Percentiles rank a stretch among this genome's conserved stretches.
phyloP scores from a whole-genome alignment of 2,113 vertebrate genomes.

The Pholis gunnellus region DNA sequence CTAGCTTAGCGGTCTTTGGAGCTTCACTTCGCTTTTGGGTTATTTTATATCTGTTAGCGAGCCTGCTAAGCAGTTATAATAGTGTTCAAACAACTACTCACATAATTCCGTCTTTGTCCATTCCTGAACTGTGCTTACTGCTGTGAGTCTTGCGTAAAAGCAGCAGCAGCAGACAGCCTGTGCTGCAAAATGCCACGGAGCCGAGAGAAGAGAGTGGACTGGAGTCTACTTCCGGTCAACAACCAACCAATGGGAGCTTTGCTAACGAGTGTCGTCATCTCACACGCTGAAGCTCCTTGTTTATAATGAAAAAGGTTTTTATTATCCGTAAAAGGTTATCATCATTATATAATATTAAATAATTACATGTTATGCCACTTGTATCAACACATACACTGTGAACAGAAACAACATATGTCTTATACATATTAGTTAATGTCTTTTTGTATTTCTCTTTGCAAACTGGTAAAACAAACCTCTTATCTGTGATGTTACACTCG shows the following conservation, averaged over 20 bases:
- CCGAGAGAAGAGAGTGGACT: slow-evolving; percentile 64
- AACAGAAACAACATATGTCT: background rate
- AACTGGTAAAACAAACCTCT: slow-evolving; percentile 12
- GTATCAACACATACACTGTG: background rate
- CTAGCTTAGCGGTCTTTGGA: slow-evolving; percentile 31
- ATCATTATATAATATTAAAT: too few species aligned
- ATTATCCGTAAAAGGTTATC: background rate
- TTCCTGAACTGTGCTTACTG: background rate
- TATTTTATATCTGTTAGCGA: background rate
- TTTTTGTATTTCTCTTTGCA: background rate
- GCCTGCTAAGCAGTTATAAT: too few species aligned
- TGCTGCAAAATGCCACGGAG: slow-evolving; percentile 80
- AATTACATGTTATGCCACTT: background rate
- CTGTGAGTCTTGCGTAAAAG: background rate
- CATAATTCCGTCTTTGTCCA: slow-evolving; percentile 26
- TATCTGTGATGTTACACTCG: slow-evolving; percentile 29
- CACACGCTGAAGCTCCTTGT: slow-evolving; percentile 38
- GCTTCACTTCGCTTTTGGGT: slow-evolving; percentile 23
- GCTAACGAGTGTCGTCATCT: slow-evolving; percentile 52
- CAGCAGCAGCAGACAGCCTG: background rate
- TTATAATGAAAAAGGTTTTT: slow-evolving; percentile 24
- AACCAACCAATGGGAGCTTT: slow-evolving; percentile 59
- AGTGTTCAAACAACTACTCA: slow-evolving; percentile 19
- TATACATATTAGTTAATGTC: background rate
- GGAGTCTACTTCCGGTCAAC: slow-evolving; percentile 67